Conservation (phyloP, 2,113 vertebrate genomes). For the Tichodroma muraria region DNA sequence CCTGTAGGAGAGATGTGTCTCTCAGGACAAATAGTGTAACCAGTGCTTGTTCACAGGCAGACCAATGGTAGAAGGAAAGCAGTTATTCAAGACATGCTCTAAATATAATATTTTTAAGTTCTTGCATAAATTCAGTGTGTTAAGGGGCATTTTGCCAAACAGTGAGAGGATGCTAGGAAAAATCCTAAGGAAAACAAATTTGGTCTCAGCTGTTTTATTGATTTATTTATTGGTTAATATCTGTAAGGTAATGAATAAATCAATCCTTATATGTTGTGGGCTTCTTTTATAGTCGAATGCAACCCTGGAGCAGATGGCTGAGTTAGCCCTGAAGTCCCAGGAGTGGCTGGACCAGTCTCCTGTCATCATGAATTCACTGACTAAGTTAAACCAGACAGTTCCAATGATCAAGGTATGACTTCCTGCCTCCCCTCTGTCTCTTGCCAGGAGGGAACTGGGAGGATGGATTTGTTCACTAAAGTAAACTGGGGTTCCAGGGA, state of each 20-base stretch:
- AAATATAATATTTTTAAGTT: neutral
- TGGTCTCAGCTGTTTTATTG: neutral
- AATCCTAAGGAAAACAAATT: neutral
- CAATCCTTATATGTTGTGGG: neutral
- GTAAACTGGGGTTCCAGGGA: neutral
- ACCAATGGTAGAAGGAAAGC: neutral
- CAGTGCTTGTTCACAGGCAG: neutral
- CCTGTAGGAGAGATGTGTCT: neutral
- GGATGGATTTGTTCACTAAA: neutral
- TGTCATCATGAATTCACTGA: constrained; percentile 75
- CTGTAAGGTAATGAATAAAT: neutral
- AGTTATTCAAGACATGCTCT: neutral
- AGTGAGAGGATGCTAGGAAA: neutral
- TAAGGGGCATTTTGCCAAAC: neutral
- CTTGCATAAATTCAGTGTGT: neutral
- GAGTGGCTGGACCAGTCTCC: constrained; percentile 84
- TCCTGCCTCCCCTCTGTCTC: neutral
- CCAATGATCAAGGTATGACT: constrained; percentile 84
- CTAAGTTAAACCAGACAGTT: constrained; percentile 77
- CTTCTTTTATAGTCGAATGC: constrained; percentile 78
- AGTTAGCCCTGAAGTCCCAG: constrained; percentile 77
- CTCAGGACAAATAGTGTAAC: neutral
- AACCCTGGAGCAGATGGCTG: constrained; percentile 84
- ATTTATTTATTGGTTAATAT: neutral
- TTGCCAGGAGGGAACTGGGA: neutral